A percentile compares a stretch with the other conserved stretches of the same genome.
Conservation (phyloP, 2,797 vertebrate species). For the Harpagifer antarcticus region DNA sequence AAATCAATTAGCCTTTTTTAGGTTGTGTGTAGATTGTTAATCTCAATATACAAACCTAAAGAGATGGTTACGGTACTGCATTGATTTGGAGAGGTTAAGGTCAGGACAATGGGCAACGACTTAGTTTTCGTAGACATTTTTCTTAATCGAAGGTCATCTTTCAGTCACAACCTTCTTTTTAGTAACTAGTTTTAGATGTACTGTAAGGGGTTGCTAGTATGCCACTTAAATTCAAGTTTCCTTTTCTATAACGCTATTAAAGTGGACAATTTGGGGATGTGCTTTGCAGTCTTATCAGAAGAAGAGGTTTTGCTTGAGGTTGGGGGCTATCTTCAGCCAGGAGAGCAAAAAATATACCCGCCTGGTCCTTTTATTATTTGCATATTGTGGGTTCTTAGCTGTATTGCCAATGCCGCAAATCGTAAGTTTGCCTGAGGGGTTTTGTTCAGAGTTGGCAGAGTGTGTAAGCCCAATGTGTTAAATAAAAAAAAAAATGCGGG, state of each 20-base stretch:
- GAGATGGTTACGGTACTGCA: no score
- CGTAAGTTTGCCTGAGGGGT: background rate
- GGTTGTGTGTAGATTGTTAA: no score
- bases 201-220: no score
- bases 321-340: background rate
- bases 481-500: no score
- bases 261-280: background rate
- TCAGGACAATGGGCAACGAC: no score
- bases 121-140: no score
- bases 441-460: background rate
- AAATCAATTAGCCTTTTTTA: background rate
- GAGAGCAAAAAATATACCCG: background rate
- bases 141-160: no score
- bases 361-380: conserved; percentile 5
- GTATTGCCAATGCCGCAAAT: background rate
- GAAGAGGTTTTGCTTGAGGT: background rate
- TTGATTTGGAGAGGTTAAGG: no score
- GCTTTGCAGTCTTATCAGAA: background rate
- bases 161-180: no score
- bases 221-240: background rate
- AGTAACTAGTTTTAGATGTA: no score
- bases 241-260: background rate
- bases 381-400: conserved; percentile 4
- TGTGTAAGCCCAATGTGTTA: background rate
- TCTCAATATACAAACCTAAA: no score